phyloP scores from a whole-genome alignment of 2,113 vertebrate species.

The Anguilla rostrata region DNA sequence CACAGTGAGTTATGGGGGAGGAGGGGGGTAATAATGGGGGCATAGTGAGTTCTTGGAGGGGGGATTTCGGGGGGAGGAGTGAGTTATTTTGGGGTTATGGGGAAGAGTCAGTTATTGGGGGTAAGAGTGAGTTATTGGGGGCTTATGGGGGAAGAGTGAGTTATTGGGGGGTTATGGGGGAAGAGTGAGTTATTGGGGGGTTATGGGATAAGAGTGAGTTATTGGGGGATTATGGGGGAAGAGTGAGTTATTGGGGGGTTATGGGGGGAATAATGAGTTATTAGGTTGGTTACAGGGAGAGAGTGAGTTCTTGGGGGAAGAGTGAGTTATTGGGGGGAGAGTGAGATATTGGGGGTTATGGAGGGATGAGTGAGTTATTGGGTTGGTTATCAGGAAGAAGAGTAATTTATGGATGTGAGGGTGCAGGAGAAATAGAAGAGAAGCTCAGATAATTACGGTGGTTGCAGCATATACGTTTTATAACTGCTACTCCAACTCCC shows the following conservation, averaged over 20 bases:
- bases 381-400: conserved; percentile 37
- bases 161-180: conserved; percentile 33
- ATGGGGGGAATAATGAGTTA: no score
- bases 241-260: no score
- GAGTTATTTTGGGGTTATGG: not conserved
- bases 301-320: conserved; percentile 49
- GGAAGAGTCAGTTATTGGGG: conserved; percentile 46
- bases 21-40: conserved; percentile 37
- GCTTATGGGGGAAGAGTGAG: conserved; percentile 17
- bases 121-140: conserved; percentile 26
- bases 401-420: conserved; percentile 50
- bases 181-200: no score
- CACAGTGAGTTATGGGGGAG: conserved; percentile 52
- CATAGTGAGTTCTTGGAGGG: conserved; percentile 21
- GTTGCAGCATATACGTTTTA: conserved; percentile 1
- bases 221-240: no score
- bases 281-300: conserved; percentile 35
- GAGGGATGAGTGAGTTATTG: conserved; percentile 23
- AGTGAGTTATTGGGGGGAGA: conserved; percentile 38
- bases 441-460: not conserved
- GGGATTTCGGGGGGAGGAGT: conserved; percentile 42
- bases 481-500: not conserved
- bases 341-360: conserved; percentile 44
- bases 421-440: not conserved
- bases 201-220: no score